phyloP scores from a whole-genome alignment of 2,797 vertebrate species.

The Crocidura indochinensis region DNA sequence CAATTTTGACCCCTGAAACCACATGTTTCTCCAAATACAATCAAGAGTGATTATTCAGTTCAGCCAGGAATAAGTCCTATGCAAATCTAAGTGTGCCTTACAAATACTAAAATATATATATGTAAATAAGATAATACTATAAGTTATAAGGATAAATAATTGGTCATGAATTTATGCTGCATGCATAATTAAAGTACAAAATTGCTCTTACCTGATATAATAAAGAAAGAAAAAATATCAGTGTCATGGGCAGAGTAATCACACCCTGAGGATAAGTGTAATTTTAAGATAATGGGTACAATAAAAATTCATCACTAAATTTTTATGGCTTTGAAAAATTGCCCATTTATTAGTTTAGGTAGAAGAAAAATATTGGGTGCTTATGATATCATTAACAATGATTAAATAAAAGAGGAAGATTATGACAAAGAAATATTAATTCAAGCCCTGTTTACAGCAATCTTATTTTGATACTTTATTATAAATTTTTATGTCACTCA shows the following conservation, averaged over 20 bases:
- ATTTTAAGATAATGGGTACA: constrained; percentile 74
- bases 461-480: constrained; percentile 72
- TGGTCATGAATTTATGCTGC: background rate
- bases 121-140: constrained; percentile 40
- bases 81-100: too few relatives aligned
- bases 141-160: background rate
- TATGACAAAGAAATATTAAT: constrained; percentile 77
- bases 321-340: constrained; percentile 80
- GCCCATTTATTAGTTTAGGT: constrained; percentile 70
- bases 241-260: constrained; percentile 36
- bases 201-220: constrained; percentile 58
- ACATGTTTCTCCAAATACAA: too few relatives aligned
- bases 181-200: constrained; percentile 41
- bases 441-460: constrained; percentile 57
- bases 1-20: too few relatives aligned
- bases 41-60: too few relatives aligned
- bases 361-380: constrained; percentile 58
- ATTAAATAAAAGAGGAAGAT: constrained; percentile 74
- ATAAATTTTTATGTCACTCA: constrained; percentile 69
- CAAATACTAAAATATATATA: background rate
- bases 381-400: constrained; percentile 79
- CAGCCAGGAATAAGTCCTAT: too few relatives aligned
- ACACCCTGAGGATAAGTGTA: constrained; percentile 64
- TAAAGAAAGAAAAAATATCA: background rate
- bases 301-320: constrained; percentile 75